phyloP scores from a whole-genome alignment of 1,140 invertebrate genomes.

The Littorina saxatilis region DNA sequence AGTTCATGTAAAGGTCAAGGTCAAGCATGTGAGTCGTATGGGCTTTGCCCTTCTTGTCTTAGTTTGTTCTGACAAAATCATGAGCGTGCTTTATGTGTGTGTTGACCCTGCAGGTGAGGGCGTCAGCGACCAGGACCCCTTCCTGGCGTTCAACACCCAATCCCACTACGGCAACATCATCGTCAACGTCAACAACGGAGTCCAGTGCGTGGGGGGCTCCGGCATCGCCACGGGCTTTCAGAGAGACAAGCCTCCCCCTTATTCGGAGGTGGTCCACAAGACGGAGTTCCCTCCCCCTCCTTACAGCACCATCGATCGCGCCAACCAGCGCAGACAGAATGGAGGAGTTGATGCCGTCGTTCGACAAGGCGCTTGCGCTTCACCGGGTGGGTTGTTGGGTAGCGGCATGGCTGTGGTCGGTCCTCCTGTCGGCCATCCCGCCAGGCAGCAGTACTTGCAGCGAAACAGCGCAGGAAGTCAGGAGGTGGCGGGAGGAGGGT shows the following conservation, averaged over 20 bases:
- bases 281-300: conserved; percentile 60
- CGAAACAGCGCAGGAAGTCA: conserved; percentile 46
- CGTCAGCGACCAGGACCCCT: conserved; percentile 61
- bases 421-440: conserved; percentile 28
- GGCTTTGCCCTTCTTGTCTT: no score
- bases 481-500: conserved; percentile 35
- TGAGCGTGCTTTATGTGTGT: no score
- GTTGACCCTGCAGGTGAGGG: conserved; percentile 27
- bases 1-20: no score
- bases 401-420: conserved; percentile 40
- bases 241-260: conserved; percentile 64
- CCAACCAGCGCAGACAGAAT: conserved; percentile 41
- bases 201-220: conserved; percentile 64
- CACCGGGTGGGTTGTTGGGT: background rate
- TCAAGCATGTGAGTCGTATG: no score
- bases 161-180: conserved; percentile 68
- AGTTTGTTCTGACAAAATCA: no score
- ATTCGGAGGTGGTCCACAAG: conserved; percentile 62
- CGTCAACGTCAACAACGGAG: conserved; percentile 70
- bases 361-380: conserved; percentile 5
- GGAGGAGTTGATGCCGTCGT: conserved; percentile 10
- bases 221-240: conserved; percentile 50
- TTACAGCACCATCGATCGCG: conserved; percentile 70
- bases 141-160: conserved; percentile 53
- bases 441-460: conserved; percentile 40